Evolutionary conservation across 2,113 vertebrate species (phyloP), one percentile per base, ranked within the genome.

Genomic region (Sapayoa aenigma): DNA sequence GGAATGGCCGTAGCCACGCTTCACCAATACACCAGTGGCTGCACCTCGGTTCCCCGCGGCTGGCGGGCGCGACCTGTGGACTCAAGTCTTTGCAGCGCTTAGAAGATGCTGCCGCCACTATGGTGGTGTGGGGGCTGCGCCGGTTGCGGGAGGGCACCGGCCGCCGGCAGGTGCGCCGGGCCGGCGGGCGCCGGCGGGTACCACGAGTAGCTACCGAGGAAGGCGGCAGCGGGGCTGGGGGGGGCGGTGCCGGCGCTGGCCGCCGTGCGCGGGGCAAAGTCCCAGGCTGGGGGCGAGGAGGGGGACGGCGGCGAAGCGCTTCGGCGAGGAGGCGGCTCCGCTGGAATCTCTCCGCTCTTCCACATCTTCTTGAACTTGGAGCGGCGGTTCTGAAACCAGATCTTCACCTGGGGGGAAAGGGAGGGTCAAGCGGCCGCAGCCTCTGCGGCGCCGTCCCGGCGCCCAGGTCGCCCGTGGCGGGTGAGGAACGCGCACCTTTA

Each of bases 291-390:
- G 11, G 99, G 98, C 23, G 99, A 99, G 39, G 97, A 92, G 84
- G 98, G 98, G 9, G 99, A 98, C 2, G 98, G 97, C 2, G 99
- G 99, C 46, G 99, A 99, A 56, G 98, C 97, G 69, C 98, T 98
- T 93, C 98, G 97, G 52, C 98, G 98, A 1, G 98, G 98, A n/a
- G 98, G 98, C 76, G 98, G 99, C 55, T 99, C 99, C 4, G 98
- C 97, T 11, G 98, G 98, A 59, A 99, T 98, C 97, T 99, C 99
- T 44, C 99, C 99, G 94, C 98, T 99, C 90, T 99, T 99, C 99
- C 99, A 99, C 98, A 99, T 98, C 97, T 99, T 99, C 97, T 99
- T 99, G 98, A 99, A 99, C 96, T 99, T 99, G 97, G 99, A 99
- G 47, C 99, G 98, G 59, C 99, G 98, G 97, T 99, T 99, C 98